Percentiles rank a stretch among this genome's conserved stretches.
Conservation (phyloP, 2,113 vertebrate species). For the Tachysurus vachellii region DNA sequence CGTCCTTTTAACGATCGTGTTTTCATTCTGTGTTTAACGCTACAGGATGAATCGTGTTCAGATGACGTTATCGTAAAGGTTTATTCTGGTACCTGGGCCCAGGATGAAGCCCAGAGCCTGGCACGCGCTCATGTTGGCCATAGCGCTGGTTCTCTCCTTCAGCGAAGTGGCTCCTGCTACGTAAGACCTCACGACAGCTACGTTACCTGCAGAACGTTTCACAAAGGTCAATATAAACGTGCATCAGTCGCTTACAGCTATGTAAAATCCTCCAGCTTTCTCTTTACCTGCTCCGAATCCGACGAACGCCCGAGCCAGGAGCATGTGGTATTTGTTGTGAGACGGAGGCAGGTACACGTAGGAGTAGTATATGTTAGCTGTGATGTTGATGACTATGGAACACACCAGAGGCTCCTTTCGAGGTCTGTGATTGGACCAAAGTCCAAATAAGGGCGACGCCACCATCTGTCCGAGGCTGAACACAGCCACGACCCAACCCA, state of each 20-base stretch:
- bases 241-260: neutral
- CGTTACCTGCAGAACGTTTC: constrained; percentile 79
- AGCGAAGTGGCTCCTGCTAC: constrained; percentile 92
- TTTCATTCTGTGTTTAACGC: neutral
- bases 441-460: constrained; percentile 89
- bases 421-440: constrained; percentile 92
- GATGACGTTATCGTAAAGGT: neutral
- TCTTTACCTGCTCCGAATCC: constrained; percentile 92
- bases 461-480: constrained; percentile 95
- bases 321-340: constrained; percentile 88
- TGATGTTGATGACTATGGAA: constrained; percentile 86
- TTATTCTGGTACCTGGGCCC: constrained; percentile 82
- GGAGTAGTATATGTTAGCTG: constrained; percentile 88
- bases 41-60: neutral
- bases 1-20: neutral
- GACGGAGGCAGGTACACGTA: constrained; percentile 82
- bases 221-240: neutral
- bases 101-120: constrained; percentile 96
- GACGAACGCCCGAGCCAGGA: constrained; percentile 84
- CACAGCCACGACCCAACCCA: constrained; percentile 95
- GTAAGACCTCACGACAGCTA: constrained; percentile 89
- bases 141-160: constrained; percentile 85
- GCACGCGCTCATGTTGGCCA: constrained; percentile 94
- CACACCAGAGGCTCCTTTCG: constrained; percentile 84
- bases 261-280: too few species aligned